Conservation (phyloP, 2,797 vertebrate genomes). For the Chelidonichthys spinosus region DNA sequence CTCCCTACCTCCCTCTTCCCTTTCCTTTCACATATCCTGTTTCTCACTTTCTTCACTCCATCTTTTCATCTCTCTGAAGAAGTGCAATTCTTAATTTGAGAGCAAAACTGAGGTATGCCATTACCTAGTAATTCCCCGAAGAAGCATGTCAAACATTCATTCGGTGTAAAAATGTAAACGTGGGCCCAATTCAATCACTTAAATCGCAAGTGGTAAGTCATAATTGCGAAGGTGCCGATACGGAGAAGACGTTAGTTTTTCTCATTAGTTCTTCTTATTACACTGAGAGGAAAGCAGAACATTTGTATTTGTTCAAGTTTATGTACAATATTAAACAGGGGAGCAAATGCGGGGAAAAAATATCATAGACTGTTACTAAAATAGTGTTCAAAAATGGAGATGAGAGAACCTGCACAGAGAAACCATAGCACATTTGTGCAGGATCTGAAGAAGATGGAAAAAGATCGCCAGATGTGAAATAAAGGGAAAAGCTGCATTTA, state of each 20-base stretch:
- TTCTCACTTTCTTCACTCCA: slow-evolving; percentile 1
- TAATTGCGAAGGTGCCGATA: slow-evolving; percentile 34
- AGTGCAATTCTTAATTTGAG: slow-evolving; percentile 18
- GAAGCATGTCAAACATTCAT: slow-evolving; percentile 21
- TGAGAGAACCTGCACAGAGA: not conserved
- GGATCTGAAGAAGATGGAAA: slow-evolving; percentile 1
- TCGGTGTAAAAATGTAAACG: slow-evolving; percentile 18
- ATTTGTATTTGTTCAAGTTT: slow-evolving; percentile 19
- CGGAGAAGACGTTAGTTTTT: not conserved
- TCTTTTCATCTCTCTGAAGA: not conserved
- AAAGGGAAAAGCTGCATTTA: slow-evolving; percentile 43
- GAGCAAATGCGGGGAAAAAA: not conserved
- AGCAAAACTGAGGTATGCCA: slow-evolving; percentile 31
- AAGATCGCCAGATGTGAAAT: slow-evolving; percentile 25
- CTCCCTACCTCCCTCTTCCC: slow-evolving; percentile 29
- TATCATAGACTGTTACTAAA: slow-evolving; percentile 11
- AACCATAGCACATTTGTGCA: not conserved
- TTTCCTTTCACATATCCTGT: slow-evolving; percentile 3
- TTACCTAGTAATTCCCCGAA: slow-evolving; percentile 15
- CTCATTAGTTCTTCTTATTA: slow-evolving; percentile 31
- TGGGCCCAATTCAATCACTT: slow-evolving; percentile 27
- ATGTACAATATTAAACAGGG: slow-evolving; percentile 19
- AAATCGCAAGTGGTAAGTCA: slow-evolving; percentile 31
- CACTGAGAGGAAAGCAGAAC: slow-evolving; percentile 16
- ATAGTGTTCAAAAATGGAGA: slow-evolving; percentile 8